Evolutionary conservation across 2,113 vertebrate genomes (phyloP), one percentile per base, ranked within the genome.

Genomic region (Buteo buteo): DNA sequence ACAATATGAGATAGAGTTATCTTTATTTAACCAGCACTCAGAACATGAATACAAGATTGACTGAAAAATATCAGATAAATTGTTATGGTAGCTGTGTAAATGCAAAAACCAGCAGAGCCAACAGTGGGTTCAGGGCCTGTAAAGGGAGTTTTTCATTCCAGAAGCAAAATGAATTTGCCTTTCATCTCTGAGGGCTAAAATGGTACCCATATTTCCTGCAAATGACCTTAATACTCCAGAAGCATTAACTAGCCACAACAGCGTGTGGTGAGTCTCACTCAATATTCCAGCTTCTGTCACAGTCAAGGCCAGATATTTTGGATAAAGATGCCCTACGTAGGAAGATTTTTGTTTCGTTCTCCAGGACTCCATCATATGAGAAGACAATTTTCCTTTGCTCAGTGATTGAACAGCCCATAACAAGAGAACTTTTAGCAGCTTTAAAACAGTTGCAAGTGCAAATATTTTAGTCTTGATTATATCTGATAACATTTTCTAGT

Each of bases 21-120:
- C 92, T 95, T 86, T 92, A 80, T 95, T 96, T 95, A 94, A 88
- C 54, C 92, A 94, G 77, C 58, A 62, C 36, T 71, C 42, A 72
- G 72, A 94, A 76, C 22, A 76, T 57, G 66, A 94, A 93, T 79
- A 64, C 38, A 85, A 86, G 88, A 84, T 61, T 74, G 78, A 86
- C 67, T 86, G 42, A 91, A 80, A 91, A 86, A 62, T 76, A 93
- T 82, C 88, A 93, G 94, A 92, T 86, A 82, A 87, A 81, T 81
- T 93, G 74, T 67, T 80, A 42, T 76, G 42, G 88, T 94, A 93
- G 65, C 49, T 83, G 57, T n/a, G 45, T 82, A 85, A 85, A 94
- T 55, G 91, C 45, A 88, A 85, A 90, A 42, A 9, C 22, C 87
- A 82, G 22, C 20, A 50, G n/a, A 88, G 29, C 73, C 74, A 86